Conservation (phyloP, 2,888 invertebrate genomes). For the Volucella inflata region DNA sequence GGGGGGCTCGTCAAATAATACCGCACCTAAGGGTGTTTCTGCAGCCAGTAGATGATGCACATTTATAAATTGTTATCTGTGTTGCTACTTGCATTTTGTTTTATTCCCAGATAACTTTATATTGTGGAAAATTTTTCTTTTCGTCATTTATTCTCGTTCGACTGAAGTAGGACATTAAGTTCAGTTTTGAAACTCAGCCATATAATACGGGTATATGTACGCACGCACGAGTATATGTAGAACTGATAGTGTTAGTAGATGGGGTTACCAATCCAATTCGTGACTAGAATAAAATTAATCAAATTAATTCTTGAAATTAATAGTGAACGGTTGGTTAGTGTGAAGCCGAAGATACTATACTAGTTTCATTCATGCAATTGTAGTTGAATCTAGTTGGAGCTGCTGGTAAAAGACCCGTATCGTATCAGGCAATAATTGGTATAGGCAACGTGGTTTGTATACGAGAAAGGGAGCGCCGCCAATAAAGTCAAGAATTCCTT, state of each 20-base stretch:
- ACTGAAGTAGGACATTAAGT: constrained; percentile 15
- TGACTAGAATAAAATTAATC: not conserved
- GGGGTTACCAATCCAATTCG: no score
- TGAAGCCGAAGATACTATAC: not conserved
- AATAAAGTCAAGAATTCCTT: no score
- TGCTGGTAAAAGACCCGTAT: not conserved
- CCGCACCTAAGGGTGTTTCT: not conserved
- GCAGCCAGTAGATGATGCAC: not conserved
- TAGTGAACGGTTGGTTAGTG: no score
- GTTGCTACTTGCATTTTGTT: not conserved
- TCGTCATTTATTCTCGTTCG: not conserved
- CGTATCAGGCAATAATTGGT: no score
- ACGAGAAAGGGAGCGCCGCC: no score
- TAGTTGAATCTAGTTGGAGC: not conserved
- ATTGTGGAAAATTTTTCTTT: constrained; percentile 14
- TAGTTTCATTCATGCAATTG: not conserved
- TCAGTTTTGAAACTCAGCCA: not conserved
- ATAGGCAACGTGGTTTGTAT: no score
- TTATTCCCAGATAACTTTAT: not conserved
- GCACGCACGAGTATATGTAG: not conserved
- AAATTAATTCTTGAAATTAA: not conserved
- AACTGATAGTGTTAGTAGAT: not conserved
- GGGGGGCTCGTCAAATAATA: constrained; percentile 36
- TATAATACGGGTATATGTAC: no score
- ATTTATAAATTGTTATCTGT: constrained; percentile 14